Base-by-base conservation (phyloP, 2,888 invertebrate genomes). In the Pantelozetes paolii region DNA sequence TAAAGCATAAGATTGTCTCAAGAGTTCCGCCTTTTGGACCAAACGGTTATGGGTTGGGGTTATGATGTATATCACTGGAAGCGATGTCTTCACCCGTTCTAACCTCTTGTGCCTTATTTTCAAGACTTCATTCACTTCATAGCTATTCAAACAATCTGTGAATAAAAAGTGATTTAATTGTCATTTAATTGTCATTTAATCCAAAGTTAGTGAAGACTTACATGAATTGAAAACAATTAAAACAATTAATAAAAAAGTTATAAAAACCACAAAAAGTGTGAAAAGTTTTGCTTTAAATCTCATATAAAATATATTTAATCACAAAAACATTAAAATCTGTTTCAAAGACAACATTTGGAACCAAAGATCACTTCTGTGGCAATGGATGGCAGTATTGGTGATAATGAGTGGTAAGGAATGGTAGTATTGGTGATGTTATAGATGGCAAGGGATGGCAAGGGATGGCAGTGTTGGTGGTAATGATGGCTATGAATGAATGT, bases 21-120 rank as follows among this genome's bases (percentile, higher is more conserved):
- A 94, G 15, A 97, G 84, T 83, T 97, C 97, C 13, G 96, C 96
- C 83, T 94, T 94, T 83, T 97, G 96, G 40, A 90, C 90, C 54
- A 90, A 88, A 76, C 96, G 86, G 32, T 88, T 83, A 82, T 94
- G 93, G 0, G 96, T 97, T 45, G 96, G 96, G 3, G 96, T 97
- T 78, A 97, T 89, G 20, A 91, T 91, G 82, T 92, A 96, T 78
- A 97, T 91, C 45, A 85, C 88, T 11, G 67, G 23, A 11, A 20
- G 1, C 9, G 23, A 36, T 42, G 42, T 11, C 40, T 36, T 15
- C 23, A 23, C 26, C 57, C 11, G 5, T 23, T 8, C 23, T 2
- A 6, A 30, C 18, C 11, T 67, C 15, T 3, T 13, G 36, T 30
- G 15, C 8, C 20, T n/a, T 42, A 11, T 15, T 23, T 40, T 20